phyloP scores from a whole-genome alignment of 2,888 invertebrate species.

The Folsomia manolachei region DNA sequence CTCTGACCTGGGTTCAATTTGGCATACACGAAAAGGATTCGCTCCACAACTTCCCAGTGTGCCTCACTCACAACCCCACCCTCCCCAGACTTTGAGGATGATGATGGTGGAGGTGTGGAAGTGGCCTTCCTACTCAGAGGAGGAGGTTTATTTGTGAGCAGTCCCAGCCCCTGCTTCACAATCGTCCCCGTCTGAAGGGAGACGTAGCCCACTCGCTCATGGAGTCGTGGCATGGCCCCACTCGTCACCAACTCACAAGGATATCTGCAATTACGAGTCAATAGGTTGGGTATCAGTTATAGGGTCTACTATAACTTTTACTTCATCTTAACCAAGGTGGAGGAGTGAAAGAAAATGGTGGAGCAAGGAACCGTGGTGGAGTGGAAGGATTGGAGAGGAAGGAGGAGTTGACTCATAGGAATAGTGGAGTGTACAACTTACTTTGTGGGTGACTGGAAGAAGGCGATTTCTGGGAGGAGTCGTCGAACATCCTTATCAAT shows the following conservation, averaged over 20 bases:
- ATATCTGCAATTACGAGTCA: no score
- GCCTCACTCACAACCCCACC: conserved; percentile 55
- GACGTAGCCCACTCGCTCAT: conserved; percentile 82
- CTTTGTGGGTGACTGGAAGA: conserved; percentile 86
- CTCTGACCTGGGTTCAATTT: conserved; percentile 97
- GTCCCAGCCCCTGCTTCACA: conserved; percentile 78
- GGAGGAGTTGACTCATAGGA: not conserved
- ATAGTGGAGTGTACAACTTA: not conserved
- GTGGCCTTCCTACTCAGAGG: not conserved
- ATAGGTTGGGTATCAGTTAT: no score
- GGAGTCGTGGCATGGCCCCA: conserved; percentile 77
- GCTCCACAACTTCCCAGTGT: conserved; percentile 97
- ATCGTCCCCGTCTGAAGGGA: conserved; percentile 83
- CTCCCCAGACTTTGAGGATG: not conserved
- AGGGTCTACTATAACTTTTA: no score
- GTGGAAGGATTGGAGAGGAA: no score
- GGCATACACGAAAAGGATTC: conserved; percentile 94
- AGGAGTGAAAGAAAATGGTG: no score
- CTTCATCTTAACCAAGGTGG: no score
- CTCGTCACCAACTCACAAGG: conserved; percentile 79
- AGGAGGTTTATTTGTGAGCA: not conserved
- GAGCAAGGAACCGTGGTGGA: not conserved
- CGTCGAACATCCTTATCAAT: conserved; percentile 96
- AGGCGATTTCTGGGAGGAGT: conserved; percentile 92
- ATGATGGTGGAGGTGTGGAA: conserved; percentile 7